Base-by-base conservation (phyloP, 2,113 vertebrate genomes). In the Odobenus rosmarus region DNA sequence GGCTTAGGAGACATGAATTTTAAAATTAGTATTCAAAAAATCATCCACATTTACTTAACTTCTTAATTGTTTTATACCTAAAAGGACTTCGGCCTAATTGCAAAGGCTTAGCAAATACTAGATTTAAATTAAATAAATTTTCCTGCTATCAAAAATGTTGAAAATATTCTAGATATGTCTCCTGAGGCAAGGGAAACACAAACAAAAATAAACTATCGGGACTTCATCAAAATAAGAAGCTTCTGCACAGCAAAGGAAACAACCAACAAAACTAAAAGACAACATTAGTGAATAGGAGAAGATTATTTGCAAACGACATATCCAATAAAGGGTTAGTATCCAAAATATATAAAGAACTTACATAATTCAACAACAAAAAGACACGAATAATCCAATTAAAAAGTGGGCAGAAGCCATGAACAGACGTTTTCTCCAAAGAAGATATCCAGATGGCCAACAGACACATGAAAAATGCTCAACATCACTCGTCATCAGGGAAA, bases 41-140 rank as follows among this genome's bases (percentile, higher is more conserved):
- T 74, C 24, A 96, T 42, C 4, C 18, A 84, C 23, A 62, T 46
- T 95, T 95, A 36, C 39, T 94, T 91, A 84, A 49, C 3, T 90
- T 95, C 36, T 90, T 7, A 94, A 84, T 83, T 62, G 14, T 95
- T 93, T 95, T 61, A 62, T 95, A 76, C 26, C 77, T 93, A 72
- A 51, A 90, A 71, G 7, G 15, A 3, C 19, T 93, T 95, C 28
- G 33, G 26, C 12, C 12, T 87, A 93, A 79, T 86, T 82, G 19
- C 23, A 77, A 83, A 82, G 26, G 4, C 39, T 90, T 87, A 83
- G 39, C 67, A 92, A 39, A 89, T 94, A 79, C n/a, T 77, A 67
- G 2, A 92, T 72, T 96, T 81, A 93, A 87, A 86, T 76, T 88
- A 62, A 82, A 31, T 95, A 24, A 49, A 19, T 59, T 93, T 91